Base-by-base conservation (phyloP, 2,888 invertebrate species). In the Unio pictorum region DNA sequence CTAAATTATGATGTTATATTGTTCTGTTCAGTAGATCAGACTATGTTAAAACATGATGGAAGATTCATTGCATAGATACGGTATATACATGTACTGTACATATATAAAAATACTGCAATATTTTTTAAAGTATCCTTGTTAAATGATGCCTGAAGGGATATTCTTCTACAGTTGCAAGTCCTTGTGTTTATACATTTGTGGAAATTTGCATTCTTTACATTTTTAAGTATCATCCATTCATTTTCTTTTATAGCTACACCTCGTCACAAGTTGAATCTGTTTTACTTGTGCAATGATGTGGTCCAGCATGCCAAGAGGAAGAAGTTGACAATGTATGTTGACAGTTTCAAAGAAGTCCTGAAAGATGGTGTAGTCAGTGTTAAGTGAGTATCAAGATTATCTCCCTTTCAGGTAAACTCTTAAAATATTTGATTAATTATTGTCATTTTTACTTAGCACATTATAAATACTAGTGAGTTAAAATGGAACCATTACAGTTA, bases 281-380 rank as follows among this genome's bases (percentile, higher is more conserved):
- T 98, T 90, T 97, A 98, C 90, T 91, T 98, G 87, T 97, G 98
- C 26, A 98, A 98, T 91, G 98, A 98, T 93, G 97, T 98, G 67
- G 96, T 98, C 81, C 98, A 98, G 89, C 97, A 97, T 89, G 96
- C 97, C 78, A 97, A 97, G 89, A 92, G 96, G 82, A 97, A 97
- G 90, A 86, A 89, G 73, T 95, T 94, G 74, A 95, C 94, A 87
- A 75, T 88, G 57, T 89, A 87, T 61, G 95, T 96, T 80, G 96
- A 96, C 82, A 95, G 96, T 84, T 98, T 97, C 95, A 96, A 96
- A 58, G 95, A 95, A 58, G 95, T 96, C 71, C 91, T 98, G 67
- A 96, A 96, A 89, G 95, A 96, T 87, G 98, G 98, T 4, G 95
- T 96, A 11, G 94, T 95, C 18, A 82, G 89, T 68, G 89, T 91